Base-by-base conservation (phyloP, 2,113 vertebrate species). In the Phrynosoma platyrhinos region DNA sequence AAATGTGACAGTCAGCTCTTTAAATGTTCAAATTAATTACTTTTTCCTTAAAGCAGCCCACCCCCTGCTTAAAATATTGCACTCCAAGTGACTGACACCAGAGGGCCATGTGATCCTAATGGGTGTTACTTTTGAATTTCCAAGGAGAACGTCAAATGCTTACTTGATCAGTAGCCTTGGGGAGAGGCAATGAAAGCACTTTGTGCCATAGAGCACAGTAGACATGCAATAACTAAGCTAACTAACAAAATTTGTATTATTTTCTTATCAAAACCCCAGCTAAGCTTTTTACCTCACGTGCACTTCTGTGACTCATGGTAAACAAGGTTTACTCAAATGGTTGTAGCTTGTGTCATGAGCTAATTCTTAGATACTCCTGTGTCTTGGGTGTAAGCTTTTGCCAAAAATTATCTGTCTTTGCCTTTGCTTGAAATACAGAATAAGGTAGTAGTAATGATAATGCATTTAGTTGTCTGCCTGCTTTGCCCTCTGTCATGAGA, bases 201-300 rank as follows among this genome's bases (percentile, higher is more conserved):
- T 27, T n/a, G 90, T 85, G 86, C 83, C 87, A 84, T 52, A 0
- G 36, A 91, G 90, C 90, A 83, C 64, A 0, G 0, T 58, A 75
- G 0, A n/a, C 32, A 13, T 55, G 1, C 47, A 88, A 78, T 75
- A 83, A 87, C 27, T 0, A 47, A 40, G 52, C 77, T 40, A 21
- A 36, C 4, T 40, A 21, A 3, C 3, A 82, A 81, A 71, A 5
- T 36, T 27, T 1, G 1, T 3, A 18, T 1, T 0, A 6, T 23
- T 8, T 83, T 85, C 86, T 83, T 68, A 69, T 74, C 78, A 62
- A 9, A 77, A 74, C 2, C 82, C 86, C 58, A 83, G 77, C 42
- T 23, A 62, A 69, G 58, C 52, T 80, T 94, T 85, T 93, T 84
- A 88, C 80, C 87, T 85, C 78, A 83, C 77, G 76, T 85, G 25